A percentile compares a stretch with the other conserved stretches of the same genome.
Evolutionary conservation across 2,888 invertebrate genomes (phyloP).

Genomic region (Cremastinae sp.): DNA sequence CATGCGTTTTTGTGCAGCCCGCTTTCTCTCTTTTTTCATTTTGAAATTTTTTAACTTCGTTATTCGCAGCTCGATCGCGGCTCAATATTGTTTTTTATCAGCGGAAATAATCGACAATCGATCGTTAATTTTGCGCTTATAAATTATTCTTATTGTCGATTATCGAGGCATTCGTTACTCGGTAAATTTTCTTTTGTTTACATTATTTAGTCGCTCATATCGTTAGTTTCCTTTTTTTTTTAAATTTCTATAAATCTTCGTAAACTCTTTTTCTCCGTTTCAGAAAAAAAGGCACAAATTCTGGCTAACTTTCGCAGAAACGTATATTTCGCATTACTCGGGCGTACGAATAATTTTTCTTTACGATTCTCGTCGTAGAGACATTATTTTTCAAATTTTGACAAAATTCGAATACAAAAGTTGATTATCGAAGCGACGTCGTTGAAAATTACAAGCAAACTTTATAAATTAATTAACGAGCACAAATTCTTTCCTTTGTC

Average conservation of each 20-base stretch:
- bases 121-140: conserved; percentile 30
- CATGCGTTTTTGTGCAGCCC: conserved; percentile 76
- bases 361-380: not conserved
- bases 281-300: conserved; percentile 46
- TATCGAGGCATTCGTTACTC: too few species aligned
- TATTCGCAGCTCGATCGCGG: not conserved
- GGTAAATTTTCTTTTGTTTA: too few species aligned
- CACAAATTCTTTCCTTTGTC: conserved; percentile 8
- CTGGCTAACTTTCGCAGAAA: conserved; percentile 27
- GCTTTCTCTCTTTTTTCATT: conserved; percentile 51
- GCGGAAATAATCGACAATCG: conserved; percentile 26
- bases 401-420: not conserved
- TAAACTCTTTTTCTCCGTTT: conserved; percentile 1
- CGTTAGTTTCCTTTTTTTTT: not conserved
- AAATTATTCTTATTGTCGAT: conserved; percentile 4
- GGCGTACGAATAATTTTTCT: not conserved
- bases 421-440: conserved; percentile 12
- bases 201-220: not conserved
- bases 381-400: not conserved
- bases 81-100: conserved; percentile 27
- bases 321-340: not conserved
- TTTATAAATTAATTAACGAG: conserved; percentile 39
- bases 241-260: not conserved
- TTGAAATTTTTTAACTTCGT: conserved; percentile 25
- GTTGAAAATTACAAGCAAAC: conserved; percentile 36